Evolutionary conservation across 2,888 invertebrate genomes (phyloP), one percentile per base, ranked within the genome.

Genomic region (Parnassius smintheus): DNA sequence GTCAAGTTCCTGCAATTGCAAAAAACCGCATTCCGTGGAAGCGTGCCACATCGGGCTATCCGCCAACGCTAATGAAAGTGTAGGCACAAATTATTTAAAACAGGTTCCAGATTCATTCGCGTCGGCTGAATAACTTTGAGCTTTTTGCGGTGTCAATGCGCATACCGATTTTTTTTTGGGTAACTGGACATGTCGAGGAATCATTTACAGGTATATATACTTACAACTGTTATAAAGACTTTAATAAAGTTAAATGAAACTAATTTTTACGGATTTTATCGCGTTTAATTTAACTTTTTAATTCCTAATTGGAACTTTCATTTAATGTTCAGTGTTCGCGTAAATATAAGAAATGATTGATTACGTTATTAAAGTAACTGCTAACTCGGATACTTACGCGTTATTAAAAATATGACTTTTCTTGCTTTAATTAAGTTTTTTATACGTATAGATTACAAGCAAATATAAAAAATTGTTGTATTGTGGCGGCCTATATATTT

Each of bases 11-110:
- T 66, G 67, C 65, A 73, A 71, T 79, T 78, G 78, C 78, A 78
- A 77, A 79, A 82, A 82, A 71, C 78, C 69, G 75, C 83, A 85
- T 83, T 81, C 81, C 76, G 67, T 64, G 59, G 66, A 72, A 74
- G 75, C 76, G 70, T 72, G 69, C 68, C 72, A 71, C 72, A 73
- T 70, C 74, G 72, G 72, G 70, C 67, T 48, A 65, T 68, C 71
- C 56, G 63, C 67, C 68, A 81, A 78, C 76, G 82, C 68, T 68
- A 82, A 79, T 75, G 83, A 84, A 83, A 85, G 83, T 83, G 76
- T 78, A 76, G 69, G 57, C 66, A 63, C 66, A 65, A 68, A 70
- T 68, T 64, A 68, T 64, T 66, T 57, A 56, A 69, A 71, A 72
- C 71, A 64, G 70, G 72, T 71, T 71, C 65, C 62, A 64, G 64